These are phyloP conservation scores for Anguilla megastoma DNA, from an alignment of 2,797 vertebrate genomes.

Conservation along the genomic window DNA sequence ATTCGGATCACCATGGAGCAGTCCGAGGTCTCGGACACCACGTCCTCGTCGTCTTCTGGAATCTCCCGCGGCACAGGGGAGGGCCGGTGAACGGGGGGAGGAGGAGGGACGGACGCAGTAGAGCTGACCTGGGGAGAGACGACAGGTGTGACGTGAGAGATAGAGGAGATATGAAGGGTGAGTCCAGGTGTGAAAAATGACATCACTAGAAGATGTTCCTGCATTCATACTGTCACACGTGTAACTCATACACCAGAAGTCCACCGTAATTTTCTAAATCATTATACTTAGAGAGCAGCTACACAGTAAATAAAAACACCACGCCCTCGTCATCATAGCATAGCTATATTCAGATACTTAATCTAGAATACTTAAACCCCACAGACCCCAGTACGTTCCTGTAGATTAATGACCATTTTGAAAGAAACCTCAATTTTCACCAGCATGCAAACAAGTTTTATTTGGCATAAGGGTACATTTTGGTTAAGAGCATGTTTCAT, in stretches of 20 bases:
- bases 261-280: neutral
- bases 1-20: conserved; percentile 56
- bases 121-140: conserved; percentile 64
- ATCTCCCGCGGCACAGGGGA: conserved; percentile 51
- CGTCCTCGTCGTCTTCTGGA: conserved; percentile 19
- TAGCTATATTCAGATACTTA: no score
- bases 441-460: no score
- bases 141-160: neutral
- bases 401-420: no score
- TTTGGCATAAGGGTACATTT: no score
- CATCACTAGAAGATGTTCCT: neutral
- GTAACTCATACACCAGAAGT: no score
- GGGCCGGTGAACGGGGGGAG: conserved; percentile 58
- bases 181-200: neutral
- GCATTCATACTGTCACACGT: neutral
- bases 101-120: conserved; percentile 61
- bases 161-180: neutral
- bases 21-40: conserved; percentile 59
- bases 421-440: no score
- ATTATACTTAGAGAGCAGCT: neutral
- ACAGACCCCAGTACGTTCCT: no score
- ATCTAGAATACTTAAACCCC: no score
- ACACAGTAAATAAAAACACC: neutral
- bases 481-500: no score
- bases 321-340: no score